These are phyloP conservation scores for Coreoperca whiteheadi DNA, from an alignment of 2,113 vertebrate species.

Conservation along the genomic window DNA sequence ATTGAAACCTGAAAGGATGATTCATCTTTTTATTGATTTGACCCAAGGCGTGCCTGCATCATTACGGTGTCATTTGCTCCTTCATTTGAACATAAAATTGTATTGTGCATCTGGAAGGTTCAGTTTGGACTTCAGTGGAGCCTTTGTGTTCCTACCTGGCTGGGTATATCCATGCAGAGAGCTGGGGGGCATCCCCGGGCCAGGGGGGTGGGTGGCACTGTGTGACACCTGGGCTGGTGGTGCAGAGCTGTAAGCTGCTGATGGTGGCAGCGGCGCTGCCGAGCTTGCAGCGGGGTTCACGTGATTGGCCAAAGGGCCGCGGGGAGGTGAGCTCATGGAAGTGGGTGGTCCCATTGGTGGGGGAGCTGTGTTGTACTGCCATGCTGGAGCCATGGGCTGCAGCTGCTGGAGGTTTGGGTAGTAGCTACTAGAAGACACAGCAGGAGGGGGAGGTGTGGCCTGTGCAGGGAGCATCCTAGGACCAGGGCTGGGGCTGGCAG, in stretches of 20 bases:
- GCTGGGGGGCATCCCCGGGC: slow-evolving; percentile 70
- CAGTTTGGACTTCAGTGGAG: neutral
- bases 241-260: slow-evolving; percentile 81
- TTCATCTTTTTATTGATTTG: slow-evolving; percentile 30
- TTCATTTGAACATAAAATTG: neutral
- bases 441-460: slow-evolving; percentile 80
- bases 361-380: slow-evolving; percentile 86
- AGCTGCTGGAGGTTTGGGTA: slow-evolving; percentile 80
- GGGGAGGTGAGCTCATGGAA: slow-evolving; percentile 50
- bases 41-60: neutral
- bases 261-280: slow-evolving; percentile 67
- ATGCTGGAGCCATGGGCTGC: slow-evolving; percentile 81
- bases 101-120: neutral
- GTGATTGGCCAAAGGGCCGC: slow-evolving; percentile 80
- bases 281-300: slow-evolving; percentile 66
- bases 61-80: neutral
- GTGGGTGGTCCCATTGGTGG: slow-evolving; percentile 70
- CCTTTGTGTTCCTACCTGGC: slow-evolving; percentile 62
- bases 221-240: slow-evolving; percentile 80
- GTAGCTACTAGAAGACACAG: slow-evolving; percentile 83
- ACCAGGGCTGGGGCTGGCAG: slow-evolving; percentile 73
- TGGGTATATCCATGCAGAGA: slow-evolving; percentile 70
- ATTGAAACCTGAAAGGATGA: neutral
- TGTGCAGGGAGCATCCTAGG: slow-evolving; percentile 66
- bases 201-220: slow-evolving; percentile 83